Percentiles rank a stretch among this genome's conserved stretches.
These are phyloP conservation scores for Eptatretus atami DNA, from an alignment of 2,797 vertebrate species.

Conservation along the genomic window DNA sequence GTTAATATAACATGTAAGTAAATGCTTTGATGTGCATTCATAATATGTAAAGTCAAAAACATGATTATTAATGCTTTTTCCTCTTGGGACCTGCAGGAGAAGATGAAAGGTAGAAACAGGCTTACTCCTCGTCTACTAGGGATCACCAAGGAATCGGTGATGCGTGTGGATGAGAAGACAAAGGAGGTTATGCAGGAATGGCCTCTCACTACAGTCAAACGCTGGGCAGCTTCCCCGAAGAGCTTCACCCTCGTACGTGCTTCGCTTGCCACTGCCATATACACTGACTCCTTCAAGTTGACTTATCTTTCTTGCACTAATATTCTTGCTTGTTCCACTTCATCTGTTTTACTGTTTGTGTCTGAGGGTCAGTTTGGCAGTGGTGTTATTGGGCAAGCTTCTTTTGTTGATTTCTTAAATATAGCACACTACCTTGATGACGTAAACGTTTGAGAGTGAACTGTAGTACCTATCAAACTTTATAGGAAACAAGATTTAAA, in stretches of 20 bases:
- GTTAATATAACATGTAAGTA: too few relatives aligned
- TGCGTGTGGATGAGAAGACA: conserved; percentile 88
- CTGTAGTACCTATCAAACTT: too few relatives aligned
- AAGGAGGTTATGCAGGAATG: conserved; percentile 93
- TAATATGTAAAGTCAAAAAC: not conserved
- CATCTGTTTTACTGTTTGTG: not conserved
- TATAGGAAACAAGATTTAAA: too few relatives aligned
- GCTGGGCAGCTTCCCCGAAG: conserved; percentile 93
- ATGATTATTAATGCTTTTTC: conserved; percentile 2
- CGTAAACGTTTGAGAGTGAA: too few relatives aligned
- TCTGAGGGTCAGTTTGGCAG: too few relatives aligned
- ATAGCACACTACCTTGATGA: too few relatives aligned
- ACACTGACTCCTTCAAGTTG: not conserved
- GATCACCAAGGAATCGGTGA: conserved; percentile 89
- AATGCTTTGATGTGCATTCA: too few relatives aligned
- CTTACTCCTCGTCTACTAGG: conserved; percentile 70
- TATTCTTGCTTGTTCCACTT: conserved; percentile 2
- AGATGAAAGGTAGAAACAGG: conserved; percentile 97
- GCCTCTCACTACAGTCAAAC: conserved; percentile 84
- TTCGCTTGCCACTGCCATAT: not conserved
- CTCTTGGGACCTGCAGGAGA: conserved; percentile 25
- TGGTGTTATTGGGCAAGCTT: too few relatives aligned
- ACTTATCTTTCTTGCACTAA: not conserved
- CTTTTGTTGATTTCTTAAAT: too few relatives aligned
- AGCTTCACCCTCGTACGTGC: conserved; percentile 79